phyloP scores from a whole-genome alignment of 2,888 invertebrate genomes.

The Micropterix aruncella region DNA sequence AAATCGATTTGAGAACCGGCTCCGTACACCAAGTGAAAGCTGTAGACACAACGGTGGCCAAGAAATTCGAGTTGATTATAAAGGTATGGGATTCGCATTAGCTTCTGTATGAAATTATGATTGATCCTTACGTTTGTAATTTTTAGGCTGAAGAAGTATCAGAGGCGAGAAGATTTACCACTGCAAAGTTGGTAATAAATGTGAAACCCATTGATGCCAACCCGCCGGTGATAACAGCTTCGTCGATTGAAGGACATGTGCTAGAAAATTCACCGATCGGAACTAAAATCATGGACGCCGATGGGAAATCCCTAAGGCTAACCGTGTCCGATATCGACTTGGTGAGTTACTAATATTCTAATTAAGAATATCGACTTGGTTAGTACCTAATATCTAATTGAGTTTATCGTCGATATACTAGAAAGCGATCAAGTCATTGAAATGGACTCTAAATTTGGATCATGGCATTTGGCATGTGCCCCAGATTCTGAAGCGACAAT shows the following conservation, averaged over 20 bases:
- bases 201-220: slow-evolving; percentile 79
- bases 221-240: slow-evolving; percentile 63
- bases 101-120: too few relatives aligned
- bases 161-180: slow-evolving; percentile 64
- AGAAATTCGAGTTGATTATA: slow-evolving; percentile 67
- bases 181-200: slow-evolving; percentile 66
- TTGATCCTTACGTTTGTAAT: too few relatives aligned
- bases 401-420: too few relatives aligned
- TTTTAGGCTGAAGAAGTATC: slow-evolving; percentile 69
- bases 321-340: slow-evolving; percentile 75
- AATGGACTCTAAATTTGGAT: too few relatives aligned
- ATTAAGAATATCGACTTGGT: too few relatives aligned
- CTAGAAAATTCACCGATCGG: slow-evolving; percentile 78
- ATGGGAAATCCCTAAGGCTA: slow-evolving; percentile 53
- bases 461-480: too few relatives aligned
- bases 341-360: too few relatives aligned
- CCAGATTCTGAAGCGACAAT: too few relatives aligned
- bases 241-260: slow-evolving; percentile 61
- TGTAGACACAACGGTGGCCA: slow-evolving; percentile 66
- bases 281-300: slow-evolving; percentile 58
- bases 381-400: too few relatives aligned
- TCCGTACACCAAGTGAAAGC: slow-evolving; percentile 68
- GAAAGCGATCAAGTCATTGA: too few relatives aligned
- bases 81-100: slow-evolving; percentile 40
- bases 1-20: slow-evolving; percentile 67